These are phyloP conservation scores for Hymenochirus boettgeri DNA, from an alignment of 2,113 vertebrate genomes.

Conservation along the genomic window DNA sequence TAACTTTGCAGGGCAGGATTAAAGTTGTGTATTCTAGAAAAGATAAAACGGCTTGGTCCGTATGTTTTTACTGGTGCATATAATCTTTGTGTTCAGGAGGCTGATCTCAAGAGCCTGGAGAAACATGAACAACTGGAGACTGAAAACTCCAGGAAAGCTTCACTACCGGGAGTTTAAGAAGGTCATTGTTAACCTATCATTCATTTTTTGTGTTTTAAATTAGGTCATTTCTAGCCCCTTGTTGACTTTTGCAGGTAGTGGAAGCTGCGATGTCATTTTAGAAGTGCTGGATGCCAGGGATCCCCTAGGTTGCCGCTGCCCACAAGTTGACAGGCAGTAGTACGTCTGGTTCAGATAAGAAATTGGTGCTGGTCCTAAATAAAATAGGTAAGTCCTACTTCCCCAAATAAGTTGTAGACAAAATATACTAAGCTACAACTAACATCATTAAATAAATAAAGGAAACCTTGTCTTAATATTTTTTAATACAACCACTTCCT, in stretches of 20 bases:
- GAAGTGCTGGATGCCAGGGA: slow-evolving; percentile 85
- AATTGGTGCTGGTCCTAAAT: slow-evolving; percentile 80
- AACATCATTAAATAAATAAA: no score
- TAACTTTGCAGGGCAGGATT: no score
- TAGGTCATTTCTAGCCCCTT: neutral
- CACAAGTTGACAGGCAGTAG: slow-evolving; percentile 83
- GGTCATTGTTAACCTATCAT: slow-evolving; percentile 58
- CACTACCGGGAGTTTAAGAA: slow-evolving; percentile 87
- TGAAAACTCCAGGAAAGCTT: slow-evolving; percentile 79
- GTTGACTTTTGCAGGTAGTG: slow-evolving; percentile 68
- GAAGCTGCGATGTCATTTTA: slow-evolving; percentile 82
- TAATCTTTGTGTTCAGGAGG: slow-evolving; percentile 61
- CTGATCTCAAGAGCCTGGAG: slow-evolving; percentile 71
- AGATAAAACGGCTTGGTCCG: no score
- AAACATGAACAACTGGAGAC: slow-evolving; percentile 76
- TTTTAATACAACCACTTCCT: no score
- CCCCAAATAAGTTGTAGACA: no score
- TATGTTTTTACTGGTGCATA: no score
- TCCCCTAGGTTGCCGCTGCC: slow-evolving; percentile 82
- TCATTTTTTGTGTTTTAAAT: no score
- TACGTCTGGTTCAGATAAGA: slow-evolving; percentile 77
- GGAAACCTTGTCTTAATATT: no score
- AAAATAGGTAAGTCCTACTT: slow-evolving; percentile 68
- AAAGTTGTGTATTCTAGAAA: no score
- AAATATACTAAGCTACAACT: no score